These are phyloP conservation scores for Rhaphigaster nebulosa DNA, from an alignment of 2,888 invertebrate species.

Conservation along the genomic window DNA sequence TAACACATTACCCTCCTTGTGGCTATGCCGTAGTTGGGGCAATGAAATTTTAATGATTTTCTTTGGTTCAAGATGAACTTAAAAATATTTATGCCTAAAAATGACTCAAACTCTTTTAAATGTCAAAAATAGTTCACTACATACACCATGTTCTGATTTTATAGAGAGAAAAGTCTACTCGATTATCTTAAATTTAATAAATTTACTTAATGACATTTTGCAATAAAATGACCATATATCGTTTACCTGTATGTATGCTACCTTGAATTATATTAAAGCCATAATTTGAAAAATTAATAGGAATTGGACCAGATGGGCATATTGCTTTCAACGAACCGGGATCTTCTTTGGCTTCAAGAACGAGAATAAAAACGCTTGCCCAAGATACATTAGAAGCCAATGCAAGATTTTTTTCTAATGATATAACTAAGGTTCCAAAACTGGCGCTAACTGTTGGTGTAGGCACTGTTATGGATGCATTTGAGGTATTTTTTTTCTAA, in stretches of 20 bases:
- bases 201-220: too few relatives aligned
- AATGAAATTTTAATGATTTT: too few relatives aligned
- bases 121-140: too few relatives aligned
- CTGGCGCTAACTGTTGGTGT: constrained; percentile 98
- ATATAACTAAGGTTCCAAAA: constrained; percentile 93
- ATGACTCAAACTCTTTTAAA: too few relatives aligned
- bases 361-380: constrained; percentile 95
- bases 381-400: constrained; percentile 98
- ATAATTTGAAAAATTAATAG: constrained; percentile 70
- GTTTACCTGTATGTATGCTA: background rate
- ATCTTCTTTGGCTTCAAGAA: constrained; percentile 94
- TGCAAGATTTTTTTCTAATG: constrained; percentile 96
- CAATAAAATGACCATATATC: too few relatives aligned
- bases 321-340: constrained; percentile 99
- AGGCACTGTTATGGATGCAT: constrained; percentile 98
- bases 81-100: too few relatives aligned
- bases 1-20: too few relatives aligned
- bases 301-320: constrained; percentile 99
- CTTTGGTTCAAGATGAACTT: too few relatives aligned
- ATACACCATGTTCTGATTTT: too few relatives aligned
- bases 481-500: constrained; percentile 78
- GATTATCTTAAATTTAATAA: too few relatives aligned
- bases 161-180: too few relatives aligned
- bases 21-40: too few relatives aligned
- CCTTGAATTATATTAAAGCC: background rate